These are phyloP conservation scores for Zaprionus inermis DNA, from an alignment of 1,140 invertebrate species.

Conservation along the genomic window DNA sequence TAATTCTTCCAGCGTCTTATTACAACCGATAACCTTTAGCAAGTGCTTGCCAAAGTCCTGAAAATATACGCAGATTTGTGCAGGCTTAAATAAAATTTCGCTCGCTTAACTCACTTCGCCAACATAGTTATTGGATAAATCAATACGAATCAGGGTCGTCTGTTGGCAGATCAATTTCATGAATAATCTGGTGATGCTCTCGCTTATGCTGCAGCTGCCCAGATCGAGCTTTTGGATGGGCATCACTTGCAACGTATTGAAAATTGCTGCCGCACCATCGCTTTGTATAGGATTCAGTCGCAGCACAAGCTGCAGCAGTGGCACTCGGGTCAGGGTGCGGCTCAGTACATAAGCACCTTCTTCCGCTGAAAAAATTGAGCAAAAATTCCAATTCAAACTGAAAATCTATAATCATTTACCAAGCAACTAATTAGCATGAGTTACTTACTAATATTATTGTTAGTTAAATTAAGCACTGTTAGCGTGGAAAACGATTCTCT, in stretches of 20 bases:
- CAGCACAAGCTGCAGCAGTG: constrained; percentile 62
- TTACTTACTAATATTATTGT: constrained; percentile 83
- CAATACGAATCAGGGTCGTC: constrained; percentile 59
- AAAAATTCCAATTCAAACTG: background rate
- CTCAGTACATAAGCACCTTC: constrained; percentile 79
- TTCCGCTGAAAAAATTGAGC: constrained; percentile 51
- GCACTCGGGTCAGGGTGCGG: constrained; percentile 58
- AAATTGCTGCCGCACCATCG: constrained; percentile 79
- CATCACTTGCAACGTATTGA: constrained; percentile 65
- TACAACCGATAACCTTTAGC: constrained; percentile 66
- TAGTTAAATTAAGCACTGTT: constrained; percentile 74
- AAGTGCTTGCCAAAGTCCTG: constrained; percentile 75
- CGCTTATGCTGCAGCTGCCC: constrained; percentile 65
- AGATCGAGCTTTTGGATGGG: constrained; percentile 67
- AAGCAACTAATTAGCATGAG: too few species aligned
- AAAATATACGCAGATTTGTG: background rate
- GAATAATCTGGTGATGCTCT: constrained; percentile 72
- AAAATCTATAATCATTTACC: too few species aligned
- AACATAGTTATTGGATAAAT: constrained; percentile 75
- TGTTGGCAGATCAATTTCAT: constrained; percentile 75
- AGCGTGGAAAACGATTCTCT: constrained; percentile 75
- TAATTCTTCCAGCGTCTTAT: constrained; percentile 68
- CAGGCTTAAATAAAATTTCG: too few species aligned
- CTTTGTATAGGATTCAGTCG: constrained; percentile 80
- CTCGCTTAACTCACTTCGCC: constrained; percentile 51